Conservation (phyloP, 1,140 invertebrate genomes). For the Homalodisca vitripennis region DNA sequence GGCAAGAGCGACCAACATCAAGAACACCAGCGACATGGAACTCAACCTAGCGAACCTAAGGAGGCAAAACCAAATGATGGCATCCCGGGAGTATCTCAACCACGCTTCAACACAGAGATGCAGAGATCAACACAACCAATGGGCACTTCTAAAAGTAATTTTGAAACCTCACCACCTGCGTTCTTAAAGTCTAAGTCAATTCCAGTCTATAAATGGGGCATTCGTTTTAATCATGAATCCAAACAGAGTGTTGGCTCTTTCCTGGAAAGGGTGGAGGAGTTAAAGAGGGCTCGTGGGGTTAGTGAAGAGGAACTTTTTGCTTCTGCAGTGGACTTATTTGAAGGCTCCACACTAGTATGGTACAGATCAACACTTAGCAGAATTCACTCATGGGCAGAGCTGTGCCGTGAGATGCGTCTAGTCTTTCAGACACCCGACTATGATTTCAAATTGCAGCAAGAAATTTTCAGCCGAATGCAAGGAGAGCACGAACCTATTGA, state of each 20-base stretch:
- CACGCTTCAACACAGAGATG: too few relatives aligned
- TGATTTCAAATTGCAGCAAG: neutral
- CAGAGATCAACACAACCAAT: too few relatives aligned
- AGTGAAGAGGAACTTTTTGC: constrained; percentile 1
- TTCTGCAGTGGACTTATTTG: constrained; percentile 8
- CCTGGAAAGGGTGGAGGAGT: neutral
- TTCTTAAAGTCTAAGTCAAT: too few relatives aligned
- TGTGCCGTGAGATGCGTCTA: neutral
- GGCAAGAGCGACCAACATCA: too few relatives aligned
- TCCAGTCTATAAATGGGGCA: neutral
- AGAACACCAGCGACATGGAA: too few relatives aligned
- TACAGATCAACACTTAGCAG: neutral
- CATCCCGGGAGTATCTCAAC: too few relatives aligned
- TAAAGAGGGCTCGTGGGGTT: neutral
- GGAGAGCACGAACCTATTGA: neutral
- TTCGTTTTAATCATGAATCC: constrained; percentile 28
- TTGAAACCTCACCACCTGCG: too few relatives aligned
- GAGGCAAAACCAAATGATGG: neutral
- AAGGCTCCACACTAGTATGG: neutral
- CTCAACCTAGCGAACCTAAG: too few relatives aligned
- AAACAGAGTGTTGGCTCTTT: neutral
- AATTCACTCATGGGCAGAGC: neutral
- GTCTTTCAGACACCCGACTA: constrained; percentile 6
- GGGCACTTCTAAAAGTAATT: too few relatives aligned
- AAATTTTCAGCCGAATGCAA: neutral